Evolutionary conservation across 2,888 invertebrate genomes (phyloP), one percentile per base, ranked within the genome.

Genomic region (Biston betularia): DNA sequence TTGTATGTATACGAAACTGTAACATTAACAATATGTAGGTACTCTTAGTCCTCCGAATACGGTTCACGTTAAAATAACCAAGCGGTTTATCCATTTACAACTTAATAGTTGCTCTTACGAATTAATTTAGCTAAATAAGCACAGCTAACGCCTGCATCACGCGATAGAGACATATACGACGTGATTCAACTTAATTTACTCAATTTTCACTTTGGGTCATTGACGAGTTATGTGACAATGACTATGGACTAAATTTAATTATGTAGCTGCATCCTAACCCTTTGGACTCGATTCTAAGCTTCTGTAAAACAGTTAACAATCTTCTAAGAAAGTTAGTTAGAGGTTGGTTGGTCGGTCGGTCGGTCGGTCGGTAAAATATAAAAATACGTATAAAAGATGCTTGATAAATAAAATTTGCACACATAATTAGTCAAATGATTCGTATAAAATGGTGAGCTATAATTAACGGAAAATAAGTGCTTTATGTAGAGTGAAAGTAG

Each of bases 171-270:
- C 79, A 75, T 79, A 71, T 80, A 80, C 81, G 77, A 89, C 92
- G 91, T 92, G 92, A 88, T 89, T 87, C 85, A 77, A 84, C 84
- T 87, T 89, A 90, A 92, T 92, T 90, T 82, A 88, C 83, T 89
- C 81, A 92, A 92, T 91, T 85, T 84, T 82, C 82, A 83, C 84
- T 82, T 77, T 76, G 86, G 86, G 87, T 88, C 88, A 89, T 86
- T 88, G 89, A 89, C 87, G 33, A 45, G 52, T 87, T 87, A 87
- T 85, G 87, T 79, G 78, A 80, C 83, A 74, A 83, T 83, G 89
- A 89, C 88, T 86, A 92, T 92, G 89, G 89, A 87, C 89, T 84
- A 88, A 93, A 93, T 92, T 92, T 93, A 92, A 93, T 93, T 91
- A 92, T 87, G 82, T 79, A 55, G 65, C 70, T 74, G 74, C 76